Base-by-base conservation (phyloP, 1,140 invertebrate genomes). In the Pteromalus puparum region DNA sequence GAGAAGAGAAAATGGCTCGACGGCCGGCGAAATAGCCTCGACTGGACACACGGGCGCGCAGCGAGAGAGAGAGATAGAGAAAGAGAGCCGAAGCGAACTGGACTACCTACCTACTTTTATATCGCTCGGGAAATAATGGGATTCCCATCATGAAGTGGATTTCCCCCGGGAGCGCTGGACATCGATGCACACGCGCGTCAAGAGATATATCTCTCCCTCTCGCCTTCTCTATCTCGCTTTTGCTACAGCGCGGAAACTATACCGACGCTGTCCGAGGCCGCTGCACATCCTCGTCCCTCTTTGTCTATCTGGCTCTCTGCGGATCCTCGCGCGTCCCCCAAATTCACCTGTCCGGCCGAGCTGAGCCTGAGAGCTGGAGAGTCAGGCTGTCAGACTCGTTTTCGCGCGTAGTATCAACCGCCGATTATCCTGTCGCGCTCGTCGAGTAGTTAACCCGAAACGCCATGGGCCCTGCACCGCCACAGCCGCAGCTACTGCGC, bases 121-220 rank as follows among this genome's bases (percentile, higher is more conserved):
- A 92, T 92, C 89, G 91, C 89, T 90, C 89, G 88, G 91, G 89
- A 93, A 93, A 93, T 93, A 93, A 93, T 93, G 92, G 92, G 91
- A 93, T 93, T 93, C 92, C 92, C 91, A 93, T 93, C 92, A 93
- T 93, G 92, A 93, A 93, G 92, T 93, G 92, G 91, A 93, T 93
- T 93, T 93, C 92, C 92, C 92, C 89, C 79, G 92, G 91, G 92
- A 91, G 26, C 87, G 88, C 88, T 91, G 92, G 92, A 92, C 92
- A 92, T 92, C 91, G 91, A 92, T 92, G 73, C 73, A 85, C 80
- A 65, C 84, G 46, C 75, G 89, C 90, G 91, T 93, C 92, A 92
- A 92, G 91, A 92, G 91, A 61, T 61, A 61, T 61, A 91, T 92
- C 89, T 82, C 91, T 91, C 18, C 21, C 38, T 42, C 28, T 48